phyloP scores from a whole-genome alignment of 2,797 vertebrate species.

The Platalea minor region DNA sequence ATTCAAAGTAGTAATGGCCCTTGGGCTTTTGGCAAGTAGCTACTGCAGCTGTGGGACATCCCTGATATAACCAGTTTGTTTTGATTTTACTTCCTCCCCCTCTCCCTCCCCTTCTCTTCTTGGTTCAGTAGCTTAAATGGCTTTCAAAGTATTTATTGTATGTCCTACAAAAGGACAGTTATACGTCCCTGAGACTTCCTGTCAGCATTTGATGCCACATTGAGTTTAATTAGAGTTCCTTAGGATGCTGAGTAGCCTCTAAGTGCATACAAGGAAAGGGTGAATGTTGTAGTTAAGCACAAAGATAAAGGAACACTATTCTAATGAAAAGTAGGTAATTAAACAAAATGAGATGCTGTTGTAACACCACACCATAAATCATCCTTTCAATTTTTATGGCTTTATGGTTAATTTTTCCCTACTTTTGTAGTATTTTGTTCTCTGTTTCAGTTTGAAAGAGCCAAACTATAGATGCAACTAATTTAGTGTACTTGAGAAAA shows the following conservation, averaged over 20 bases:
- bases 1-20: not conserved
- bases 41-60: constrained; percentile 39
- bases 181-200: constrained; percentile 52
- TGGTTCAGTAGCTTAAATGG: constrained; percentile 11
- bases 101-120: not conserved
- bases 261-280: not conserved
- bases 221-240: constrained; percentile 45
- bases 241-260: constrained; percentile 23
- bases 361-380: not conserved
- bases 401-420: not conserved
- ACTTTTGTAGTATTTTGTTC: not conserved
- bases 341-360: not conserved
- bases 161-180: constrained; percentile 45
- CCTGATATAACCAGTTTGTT: not conserved
- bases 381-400: constrained; percentile 9
- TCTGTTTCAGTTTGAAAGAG: not conserved
- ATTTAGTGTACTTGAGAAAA: not conserved
- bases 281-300: not conserved
- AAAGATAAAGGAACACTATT: constrained; percentile 11
- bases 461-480: not conserved
- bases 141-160: constrained; percentile 60
- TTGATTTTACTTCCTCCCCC: constrained; percentile 8
- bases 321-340: constrained; percentile 29
- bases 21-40: constrained; percentile 5
- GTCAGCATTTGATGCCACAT: constrained; percentile 40